Percentiles rank a stretch among this genome's conserved stretches.
Conservation (phyloP, 2,797 vertebrate species). For the Mallotus villosus region DNA sequence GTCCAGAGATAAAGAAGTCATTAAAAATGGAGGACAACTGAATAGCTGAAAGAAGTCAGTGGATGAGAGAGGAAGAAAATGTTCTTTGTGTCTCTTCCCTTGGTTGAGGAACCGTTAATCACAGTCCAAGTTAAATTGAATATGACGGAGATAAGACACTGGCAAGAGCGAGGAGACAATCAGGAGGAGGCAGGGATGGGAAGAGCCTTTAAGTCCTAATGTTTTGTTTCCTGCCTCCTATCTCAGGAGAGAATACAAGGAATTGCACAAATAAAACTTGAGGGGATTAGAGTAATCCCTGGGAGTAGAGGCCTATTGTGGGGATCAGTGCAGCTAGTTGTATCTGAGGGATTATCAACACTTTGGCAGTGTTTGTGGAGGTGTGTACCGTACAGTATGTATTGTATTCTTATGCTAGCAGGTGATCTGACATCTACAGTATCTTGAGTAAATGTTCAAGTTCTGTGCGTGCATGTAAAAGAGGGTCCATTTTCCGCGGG, state of each 20-base stretch:
- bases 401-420: constrained; percentile 8
- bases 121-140: constrained; percentile 77
- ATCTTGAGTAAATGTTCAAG: no score
- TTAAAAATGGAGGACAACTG: constrained; percentile 75
- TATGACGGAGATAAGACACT: constrained; percentile 73
- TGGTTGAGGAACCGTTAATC: constrained; percentile 72
- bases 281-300: constrained; percentile 77
- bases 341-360: constrained; percentile 72
- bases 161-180: constrained; percentile 42
- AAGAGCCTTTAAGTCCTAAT: constrained; percentile 72
- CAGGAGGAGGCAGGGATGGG: constrained; percentile 49
- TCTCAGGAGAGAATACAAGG: constrained; percentile 68
- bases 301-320: constrained; percentile 63
- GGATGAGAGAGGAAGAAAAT: constrained; percentile 56
- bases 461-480: no score
- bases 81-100: constrained; percentile 67
- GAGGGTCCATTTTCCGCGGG: no score
- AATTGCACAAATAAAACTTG: constrained; percentile 77
- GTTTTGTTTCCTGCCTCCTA: constrained; percentile 72
- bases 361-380: constrained; percentile 62
- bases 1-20: constrained; percentile 76
- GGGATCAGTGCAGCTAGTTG: constrained; percentile 69
- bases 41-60: constrained; percentile 64
- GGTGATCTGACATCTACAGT: neutral
- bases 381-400: constrained; percentile 36